Evolutionary conservation across 2,797 vertebrate species (phyloP).

Genomic region (Dromococcyx pavoninus): DNA sequence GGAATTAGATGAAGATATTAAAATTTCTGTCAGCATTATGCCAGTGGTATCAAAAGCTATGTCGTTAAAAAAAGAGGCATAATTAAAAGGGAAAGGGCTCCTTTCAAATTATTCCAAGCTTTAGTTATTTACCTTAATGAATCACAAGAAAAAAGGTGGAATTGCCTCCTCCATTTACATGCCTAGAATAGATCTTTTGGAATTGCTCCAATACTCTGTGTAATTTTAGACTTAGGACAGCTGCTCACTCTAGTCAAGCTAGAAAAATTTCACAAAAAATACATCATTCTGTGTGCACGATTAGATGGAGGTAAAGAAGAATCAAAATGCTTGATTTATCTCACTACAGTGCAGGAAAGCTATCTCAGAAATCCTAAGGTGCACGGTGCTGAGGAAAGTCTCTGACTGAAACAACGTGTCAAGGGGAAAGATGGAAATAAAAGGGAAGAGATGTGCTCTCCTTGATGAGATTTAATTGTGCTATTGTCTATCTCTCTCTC

Average conservation of each 20-base stretch:
- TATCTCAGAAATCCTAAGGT: neutral
- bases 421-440: neutral
- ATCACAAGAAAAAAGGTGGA: neutral
- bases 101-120: neutral
- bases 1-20: neutral
- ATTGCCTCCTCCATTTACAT: neutral
- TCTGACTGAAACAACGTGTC: neutral
- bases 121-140: neutral
- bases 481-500: no score
- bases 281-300: neutral
- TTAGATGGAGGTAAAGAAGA: neutral
- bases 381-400: neutral
- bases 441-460: neutral
- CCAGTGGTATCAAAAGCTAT: neutral
- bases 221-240: neutral
- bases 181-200: neutral
- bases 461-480: neutral
- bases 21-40: neutral
- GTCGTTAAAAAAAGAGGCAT: neutral
- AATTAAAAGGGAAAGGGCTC: neutral
- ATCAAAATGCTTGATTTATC: neutral
- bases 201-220: neutral
- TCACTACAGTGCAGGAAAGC: neutral
- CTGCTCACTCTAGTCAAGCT: neutral
- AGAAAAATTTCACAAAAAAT: neutral